A percentile compares a stretch with the other conserved stretches of the same genome.
These are phyloP conservation scores for Araneus ventricosus DNA, from an alignment of 1,140 invertebrate species.

Conservation along the genomic window DNA sequence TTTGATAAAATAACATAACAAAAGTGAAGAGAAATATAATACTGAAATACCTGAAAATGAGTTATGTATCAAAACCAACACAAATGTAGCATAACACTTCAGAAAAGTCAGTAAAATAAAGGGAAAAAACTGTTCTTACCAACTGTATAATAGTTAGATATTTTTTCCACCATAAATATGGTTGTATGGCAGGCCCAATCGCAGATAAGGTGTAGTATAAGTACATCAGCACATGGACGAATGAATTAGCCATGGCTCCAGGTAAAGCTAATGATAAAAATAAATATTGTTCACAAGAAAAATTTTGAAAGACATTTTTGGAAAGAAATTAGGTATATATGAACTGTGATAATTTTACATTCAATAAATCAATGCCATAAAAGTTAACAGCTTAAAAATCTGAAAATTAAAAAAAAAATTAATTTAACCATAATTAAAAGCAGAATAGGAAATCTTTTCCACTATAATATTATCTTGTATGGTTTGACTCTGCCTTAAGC, in stretches of 20 bases:
- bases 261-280: conserved; percentile 86
- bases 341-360: no score
- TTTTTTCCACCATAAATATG: conserved; percentile 81
- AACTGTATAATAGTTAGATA: conserved; percentile 79
- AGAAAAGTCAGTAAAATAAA: conserved; percentile 69
- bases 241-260: conserved; percentile 91
- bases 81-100: conserved; percentile 82
- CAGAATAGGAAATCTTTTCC: no score
- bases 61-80: conserved; percentile 85
- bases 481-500: no score
- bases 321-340: no score
- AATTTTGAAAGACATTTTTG: no score
- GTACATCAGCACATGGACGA: conserved; percentile 81
- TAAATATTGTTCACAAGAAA: neutral
- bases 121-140: conserved; percentile 44
- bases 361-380: no score
- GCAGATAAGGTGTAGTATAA: conserved; percentile 80
- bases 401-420: no score
- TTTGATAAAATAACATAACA: no score
- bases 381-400: no score
- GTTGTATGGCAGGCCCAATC: conserved; percentile 79
- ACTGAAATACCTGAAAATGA: neutral
- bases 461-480: no score
- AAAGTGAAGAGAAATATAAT: neutral
- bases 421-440: no score